Base-by-base conservation (phyloP, 2,888 invertebrate species). In the Pyralis farinalis region DNA sequence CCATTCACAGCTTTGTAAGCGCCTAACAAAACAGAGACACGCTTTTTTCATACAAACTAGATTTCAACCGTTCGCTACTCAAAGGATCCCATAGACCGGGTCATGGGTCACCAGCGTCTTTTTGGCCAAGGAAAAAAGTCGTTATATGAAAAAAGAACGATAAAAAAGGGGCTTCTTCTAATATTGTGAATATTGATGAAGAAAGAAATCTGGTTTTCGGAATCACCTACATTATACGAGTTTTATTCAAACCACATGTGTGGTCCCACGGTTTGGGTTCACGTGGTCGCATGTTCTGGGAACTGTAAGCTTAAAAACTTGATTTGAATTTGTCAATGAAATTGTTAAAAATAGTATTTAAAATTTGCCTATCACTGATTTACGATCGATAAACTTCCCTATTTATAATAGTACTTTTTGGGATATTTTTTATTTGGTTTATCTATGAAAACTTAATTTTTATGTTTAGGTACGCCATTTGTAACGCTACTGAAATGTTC, bases 121-220 rank as follows among this genome's bases (percentile, higher is more conserved):
- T 80, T 76, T 58, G 63, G 55, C 61, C 58, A 75, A 73, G 75
- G 75, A 85, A 87, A 86, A 85, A 86, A 81, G 82, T 75, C 87
- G 87, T 86, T 88, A 81, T 73, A 57, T 69, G 39, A 78, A 81
- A 80, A 75, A 68, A 61, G 61, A 53, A 58, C 54, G 55, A 60
- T 64, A 79, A 85, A 86, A 85, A 81, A 80, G 85, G 86, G 85
- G 81, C 82, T 81, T 79, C 84, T 65, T 70, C 73, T 77, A 75
- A 85, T 87, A 88, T 88, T 83, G 87, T 88, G 88, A 87, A 88
- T 88, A 88, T 88, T 87, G 87, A 88, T 88, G 85, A 84, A 86
- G 86, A 86, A 87, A 75, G 71, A 58, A 82, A 86, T 86, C 88
- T 78, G 82, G 88, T 88, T 87, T 79, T 77, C 44, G 70, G 67